Base-by-base conservation (phyloP, 2,888 invertebrate species). In the Idaea aversata region DNA sequence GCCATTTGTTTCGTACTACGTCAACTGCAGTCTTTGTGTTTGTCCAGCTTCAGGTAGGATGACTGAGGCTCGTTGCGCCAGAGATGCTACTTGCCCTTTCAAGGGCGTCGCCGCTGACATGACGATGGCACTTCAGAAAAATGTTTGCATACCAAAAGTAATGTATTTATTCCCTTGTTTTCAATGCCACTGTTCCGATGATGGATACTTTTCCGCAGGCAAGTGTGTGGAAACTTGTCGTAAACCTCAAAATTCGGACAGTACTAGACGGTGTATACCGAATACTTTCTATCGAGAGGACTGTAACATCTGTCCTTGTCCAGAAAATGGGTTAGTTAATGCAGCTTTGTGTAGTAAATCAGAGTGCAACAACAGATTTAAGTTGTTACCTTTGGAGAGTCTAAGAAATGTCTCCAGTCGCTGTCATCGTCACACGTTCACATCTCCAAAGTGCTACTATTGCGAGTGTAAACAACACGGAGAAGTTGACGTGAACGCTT, bases 121-220 rank as follows among this genome's bases (percentile, higher is more conserved):
- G 15, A 6, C 75, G 6, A 72, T 76, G 5, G 67, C 77, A 0
- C 74, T 77, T n/a, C 75, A 79, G 15, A 82, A 81, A 15, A 83
- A 80, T 5, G 71, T 76, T 2, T 92, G 92, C 63, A 84, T 91
- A 65, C 90, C 91, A 2, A 88, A 88, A 65, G 89, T 90, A 0
- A 87, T 89, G 82, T 91, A 91, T 62, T 67, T 91, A 34, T 91
- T 89, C 59, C 82, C 81, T 2, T 92, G 92, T 63, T 75, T 88
- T 0, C 87, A 88, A 65, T 92, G 92, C 70, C 66, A 86, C 57
- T 92, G 92, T 67, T 83, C 89, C 1, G 85, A 88, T 38, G 76
- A 79, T 3, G 90, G 92, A 0, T 69, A 75, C n/a, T 89, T 92
- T 63, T 66, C 77, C 38, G 65, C 78, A 0, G 82, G 78, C n/a